phyloP scores from a whole-genome alignment of 64 coral and sea anemone genomes.

The Exaiptasia diaphana region DNA sequence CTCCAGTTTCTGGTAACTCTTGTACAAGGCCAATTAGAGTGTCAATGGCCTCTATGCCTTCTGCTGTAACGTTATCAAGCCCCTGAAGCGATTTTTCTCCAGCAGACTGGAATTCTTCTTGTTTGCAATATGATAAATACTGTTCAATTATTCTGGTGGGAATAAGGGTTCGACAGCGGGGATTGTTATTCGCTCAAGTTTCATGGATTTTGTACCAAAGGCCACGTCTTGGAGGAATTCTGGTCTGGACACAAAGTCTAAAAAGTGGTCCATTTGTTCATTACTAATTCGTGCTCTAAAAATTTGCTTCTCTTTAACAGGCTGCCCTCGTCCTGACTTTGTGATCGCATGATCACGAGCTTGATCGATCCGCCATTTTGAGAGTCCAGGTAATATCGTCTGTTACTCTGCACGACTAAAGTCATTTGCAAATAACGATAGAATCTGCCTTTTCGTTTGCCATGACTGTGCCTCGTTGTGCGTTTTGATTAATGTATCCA shows the following conservation, averaged over 20 bases:
- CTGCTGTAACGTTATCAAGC: background rate
- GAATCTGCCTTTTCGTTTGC: constrained; percentile 19
- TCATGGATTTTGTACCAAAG: constrained; percentile 33
- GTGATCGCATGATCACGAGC: constrained; percentile 11
- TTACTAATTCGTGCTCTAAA: background rate
- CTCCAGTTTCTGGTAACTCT: background rate
- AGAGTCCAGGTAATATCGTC: constrained; percentile 4
- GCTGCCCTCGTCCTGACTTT: background rate
- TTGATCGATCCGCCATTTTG: constrained; percentile 31
- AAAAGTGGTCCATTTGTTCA: constrained; percentile 42
- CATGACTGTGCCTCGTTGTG: constrained; percentile 39
- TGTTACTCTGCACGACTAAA: background rate
- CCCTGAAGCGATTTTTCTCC: background rate
- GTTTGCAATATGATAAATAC: constrained; percentile 28
- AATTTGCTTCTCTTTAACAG: background rate
- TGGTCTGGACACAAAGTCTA: constrained; percentile 48
- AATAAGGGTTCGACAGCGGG: constrained; percentile 45
- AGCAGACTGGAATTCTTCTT: constrained; percentile 35
- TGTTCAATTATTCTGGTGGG: constrained; percentile 41
- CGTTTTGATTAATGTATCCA: background rate
- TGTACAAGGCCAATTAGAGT: background rate
- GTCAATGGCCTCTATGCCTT: background rate
- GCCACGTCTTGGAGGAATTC: constrained; percentile 63
- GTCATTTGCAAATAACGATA: constrained; percentile 44
- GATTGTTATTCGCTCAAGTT: constrained; percentile 37